phyloP scores from a whole-genome alignment of 2,113 vertebrate genomes.

The Sinocyclocheilus grahami region DNA sequence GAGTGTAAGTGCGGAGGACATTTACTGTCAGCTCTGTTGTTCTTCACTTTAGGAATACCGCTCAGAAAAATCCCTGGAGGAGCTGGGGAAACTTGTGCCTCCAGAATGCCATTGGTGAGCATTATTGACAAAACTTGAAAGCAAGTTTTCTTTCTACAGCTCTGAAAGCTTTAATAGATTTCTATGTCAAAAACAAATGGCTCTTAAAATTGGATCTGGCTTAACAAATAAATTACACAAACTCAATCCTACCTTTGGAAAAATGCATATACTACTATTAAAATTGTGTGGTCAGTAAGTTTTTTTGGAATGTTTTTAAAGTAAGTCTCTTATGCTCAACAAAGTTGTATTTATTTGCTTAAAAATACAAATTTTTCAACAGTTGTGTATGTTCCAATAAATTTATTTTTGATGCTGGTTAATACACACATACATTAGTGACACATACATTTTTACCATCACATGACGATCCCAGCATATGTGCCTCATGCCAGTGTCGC shows the following conservation, averaged over 20 bases:
- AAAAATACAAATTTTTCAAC: not conserved
- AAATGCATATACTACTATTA: not conserved
- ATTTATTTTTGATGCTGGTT: not conserved
- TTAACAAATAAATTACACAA: not conserved
- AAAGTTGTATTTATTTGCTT: not conserved
- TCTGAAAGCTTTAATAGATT: not conserved
- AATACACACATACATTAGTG: not conserved
- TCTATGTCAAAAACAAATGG: not conserved
- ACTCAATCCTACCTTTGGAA: not conserved
- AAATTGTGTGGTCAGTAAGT: too few species aligned
- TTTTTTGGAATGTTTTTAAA: not conserved
- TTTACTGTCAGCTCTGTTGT: constrained; percentile 8
- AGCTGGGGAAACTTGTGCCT: constrained; percentile 93
- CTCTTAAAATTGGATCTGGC: not conserved
- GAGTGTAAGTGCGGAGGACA: not conserved
- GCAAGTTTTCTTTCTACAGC: not conserved
- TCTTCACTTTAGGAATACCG: constrained; percentile 86
- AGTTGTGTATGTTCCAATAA: not conserved
- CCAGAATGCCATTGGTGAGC: constrained; percentile 96
- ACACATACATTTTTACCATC: not conserved
- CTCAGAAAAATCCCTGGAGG: constrained; percentile 97
- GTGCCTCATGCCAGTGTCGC: not conserved
- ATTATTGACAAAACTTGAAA: not conserved
- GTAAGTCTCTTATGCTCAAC: not conserved
- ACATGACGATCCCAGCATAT: not conserved